These are phyloP conservation scores for Macaca mulatta DNA, from an alignment of 2,113 vertebrate genomes.

Conservation along the genomic window DNA sequence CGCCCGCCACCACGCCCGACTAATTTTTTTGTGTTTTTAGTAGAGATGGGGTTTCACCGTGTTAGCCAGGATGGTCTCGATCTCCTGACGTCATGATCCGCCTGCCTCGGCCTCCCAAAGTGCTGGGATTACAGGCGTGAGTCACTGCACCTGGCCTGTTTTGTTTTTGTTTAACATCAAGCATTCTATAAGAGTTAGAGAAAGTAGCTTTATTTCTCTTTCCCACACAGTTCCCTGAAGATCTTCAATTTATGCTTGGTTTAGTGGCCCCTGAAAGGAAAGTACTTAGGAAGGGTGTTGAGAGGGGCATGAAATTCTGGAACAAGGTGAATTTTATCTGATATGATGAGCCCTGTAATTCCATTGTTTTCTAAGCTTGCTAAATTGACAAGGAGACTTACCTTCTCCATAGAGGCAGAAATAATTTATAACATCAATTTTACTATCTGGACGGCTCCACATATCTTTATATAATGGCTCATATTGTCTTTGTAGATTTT, in stretches of 20 bases:
- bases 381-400: neutral
- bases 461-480: slow-evolving; percentile 54
- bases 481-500: slow-evolving; percentile 62
- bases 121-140: too few relatives aligned
- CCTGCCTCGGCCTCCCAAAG: too few relatives aligned
- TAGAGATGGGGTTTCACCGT: too few relatives aligned
- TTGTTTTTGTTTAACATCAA: neutral
- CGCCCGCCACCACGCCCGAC: fast-evolving
- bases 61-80: too few relatives aligned
- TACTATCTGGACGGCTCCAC: slow-evolving; percentile 43
- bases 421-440: slow-evolving; percentile 66
- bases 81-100: too few relatives aligned
- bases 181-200: neutral
- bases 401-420: neutral
- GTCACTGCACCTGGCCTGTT: neutral
- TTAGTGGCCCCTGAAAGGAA: neutral
- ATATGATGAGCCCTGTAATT: neutral
- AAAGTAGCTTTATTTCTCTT: neutral
- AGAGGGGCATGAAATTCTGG: neutral
- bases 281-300: neutral
- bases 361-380: neutral
- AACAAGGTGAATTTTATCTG: neutral
- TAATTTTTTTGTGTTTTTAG: too few relatives aligned
- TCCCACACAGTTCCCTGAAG: neutral
- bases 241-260: neutral